Conservation (phyloP, 2,888 invertebrate species). For the Ctenicera cuprea region DNA sequence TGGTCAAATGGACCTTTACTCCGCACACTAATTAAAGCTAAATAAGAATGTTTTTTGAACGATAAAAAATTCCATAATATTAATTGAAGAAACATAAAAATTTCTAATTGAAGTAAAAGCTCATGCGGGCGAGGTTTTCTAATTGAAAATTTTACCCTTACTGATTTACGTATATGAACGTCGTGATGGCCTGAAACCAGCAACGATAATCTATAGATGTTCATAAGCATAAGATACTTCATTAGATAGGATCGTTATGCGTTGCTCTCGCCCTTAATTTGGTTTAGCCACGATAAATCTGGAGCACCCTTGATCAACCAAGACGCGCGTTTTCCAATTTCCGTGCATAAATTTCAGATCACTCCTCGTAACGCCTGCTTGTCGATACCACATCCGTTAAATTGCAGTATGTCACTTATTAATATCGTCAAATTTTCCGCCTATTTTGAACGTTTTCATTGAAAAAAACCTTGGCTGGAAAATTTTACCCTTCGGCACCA, state of each 20-base stretch:
- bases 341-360: conserved; percentile 54
- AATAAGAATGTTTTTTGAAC: not conserved
- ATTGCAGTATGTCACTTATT: conserved; percentile 9
- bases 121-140: not conserved
- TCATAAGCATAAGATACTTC: conserved; percentile 36
- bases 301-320: conserved; percentile 54
- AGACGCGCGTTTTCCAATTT: conserved; percentile 57
- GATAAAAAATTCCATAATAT: not conserved
- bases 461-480: not conserved
- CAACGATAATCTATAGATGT: conserved; percentile 7
- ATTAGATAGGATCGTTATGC: conserved; percentile 48
- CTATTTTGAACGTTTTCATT: no score
- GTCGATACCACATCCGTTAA: conserved; percentile 26
- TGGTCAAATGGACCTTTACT: not conserved
- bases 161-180: not conserved
- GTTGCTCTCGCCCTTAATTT: conserved; percentile 51
- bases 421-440: conserved; percentile 1
- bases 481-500: not conserved
- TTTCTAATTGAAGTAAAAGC: not conserved
- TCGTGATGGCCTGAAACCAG: not conserved
- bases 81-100: not conserved
- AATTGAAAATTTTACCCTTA: conserved; percentile 2
- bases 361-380: conserved; percentile 31
- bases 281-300: conserved; percentile 56
- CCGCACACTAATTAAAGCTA: not conserved